These are phyloP conservation scores for Peromyscus maniculatus DNA, from an alignment of 2,113 vertebrate genomes.

Conservation along the genomic window DNA sequence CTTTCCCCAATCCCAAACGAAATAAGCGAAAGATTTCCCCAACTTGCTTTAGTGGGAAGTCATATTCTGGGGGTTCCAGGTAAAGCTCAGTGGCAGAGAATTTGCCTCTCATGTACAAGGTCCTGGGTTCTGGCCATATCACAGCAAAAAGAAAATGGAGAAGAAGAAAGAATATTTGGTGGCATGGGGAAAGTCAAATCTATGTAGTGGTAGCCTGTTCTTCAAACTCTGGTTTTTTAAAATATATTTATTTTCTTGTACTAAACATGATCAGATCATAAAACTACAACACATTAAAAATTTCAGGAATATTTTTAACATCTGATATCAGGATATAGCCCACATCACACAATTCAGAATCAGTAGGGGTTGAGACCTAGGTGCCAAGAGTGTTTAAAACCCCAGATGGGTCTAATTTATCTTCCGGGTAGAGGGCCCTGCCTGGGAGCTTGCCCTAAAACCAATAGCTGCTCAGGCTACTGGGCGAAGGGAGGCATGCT, in stretches of 20 bases:
- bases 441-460: not conserved
- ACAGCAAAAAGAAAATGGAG: too few relatives aligned
- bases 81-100: not conserved
- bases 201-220: not conserved
- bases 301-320: not conserved
- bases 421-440: not conserved
- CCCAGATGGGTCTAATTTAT: not conserved
- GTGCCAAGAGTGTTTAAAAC: not conserved
- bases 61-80: not conserved
- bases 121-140: not conserved
- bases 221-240: not conserved
- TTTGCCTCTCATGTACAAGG: not conserved
- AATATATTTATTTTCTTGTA: not conserved
- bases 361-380: not conserved
- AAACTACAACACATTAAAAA: not conserved
- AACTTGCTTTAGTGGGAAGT: not conserved
- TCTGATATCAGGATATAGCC: not conserved
- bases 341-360: not conserved
- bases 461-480: not conserved
- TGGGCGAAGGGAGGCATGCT: not conserved
- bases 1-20: not conserved
- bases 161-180: not conserved
- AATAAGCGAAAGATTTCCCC: not conserved
- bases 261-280: not conserved
- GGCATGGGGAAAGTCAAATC: not conserved